Conservation (phyloP, 1,140 invertebrate species). For the Musca vetustissima region DNA sequence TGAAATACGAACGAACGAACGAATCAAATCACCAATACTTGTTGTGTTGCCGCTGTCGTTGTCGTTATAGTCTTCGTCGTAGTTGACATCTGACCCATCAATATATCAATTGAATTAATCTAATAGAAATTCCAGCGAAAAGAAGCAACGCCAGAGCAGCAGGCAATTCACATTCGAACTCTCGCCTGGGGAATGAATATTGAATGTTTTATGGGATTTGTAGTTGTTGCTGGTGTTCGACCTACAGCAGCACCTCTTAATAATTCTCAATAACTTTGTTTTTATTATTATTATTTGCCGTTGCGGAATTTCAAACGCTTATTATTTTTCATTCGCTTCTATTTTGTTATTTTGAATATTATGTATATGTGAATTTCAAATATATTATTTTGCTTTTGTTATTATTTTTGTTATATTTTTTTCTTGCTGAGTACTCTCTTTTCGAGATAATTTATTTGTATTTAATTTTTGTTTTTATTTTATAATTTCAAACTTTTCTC, state of each 20-base stretch:
- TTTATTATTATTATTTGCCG: constrained; percentile 8
- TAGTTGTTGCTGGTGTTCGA: too few species aligned
- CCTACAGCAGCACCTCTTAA: too few species aligned
- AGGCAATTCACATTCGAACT: too few species aligned
- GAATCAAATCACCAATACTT: too few species aligned
- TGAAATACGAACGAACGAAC: too few species aligned
- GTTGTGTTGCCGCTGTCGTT: too few species aligned
- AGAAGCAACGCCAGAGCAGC: neutral
- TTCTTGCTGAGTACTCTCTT: neutral
- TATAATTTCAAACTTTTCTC: neutral
- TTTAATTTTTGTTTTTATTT: neutral
- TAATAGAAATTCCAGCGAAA: constrained; percentile 22
- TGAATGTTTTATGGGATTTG: too few species aligned
- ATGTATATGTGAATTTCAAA: too few species aligned
- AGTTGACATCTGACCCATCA: constrained; percentile 26
- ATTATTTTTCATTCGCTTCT: neutral
- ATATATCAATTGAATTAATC: constrained; percentile 25
- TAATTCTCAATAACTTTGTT: too few species aligned
- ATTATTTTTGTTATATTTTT: constrained; percentile 15
- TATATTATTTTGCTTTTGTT: too few species aligned
- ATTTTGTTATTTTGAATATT: constrained; percentile 4
- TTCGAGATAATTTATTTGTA: neutral
- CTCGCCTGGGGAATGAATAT: too few species aligned
- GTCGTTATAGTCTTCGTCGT: neutral
- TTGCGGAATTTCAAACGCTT: constrained; percentile 4